A percentile compares a stretch with the other conserved stretches of the same genome.
These are phyloP conservation scores for Cosmopolites sordidus DNA, from an alignment of 2,888 invertebrate genomes.

Conservation along the genomic window DNA sequence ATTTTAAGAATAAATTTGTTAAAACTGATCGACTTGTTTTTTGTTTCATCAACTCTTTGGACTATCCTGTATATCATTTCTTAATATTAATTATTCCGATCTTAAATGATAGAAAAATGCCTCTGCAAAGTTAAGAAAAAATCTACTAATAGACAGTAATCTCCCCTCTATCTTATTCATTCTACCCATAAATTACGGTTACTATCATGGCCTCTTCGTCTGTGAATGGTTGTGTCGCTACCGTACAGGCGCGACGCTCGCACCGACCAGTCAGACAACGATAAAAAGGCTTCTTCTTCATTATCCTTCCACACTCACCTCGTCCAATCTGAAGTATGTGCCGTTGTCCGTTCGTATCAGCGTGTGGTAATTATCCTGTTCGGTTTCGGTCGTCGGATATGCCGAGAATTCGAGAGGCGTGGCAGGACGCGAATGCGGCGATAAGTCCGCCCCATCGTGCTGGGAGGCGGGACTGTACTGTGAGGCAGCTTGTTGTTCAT, in stretches of 20 bases:
- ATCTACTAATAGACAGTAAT: too few species aligned
- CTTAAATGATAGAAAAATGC: too few species aligned
- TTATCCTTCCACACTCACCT: constrained; percentile 32
- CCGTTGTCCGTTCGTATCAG: constrained; percentile 40
- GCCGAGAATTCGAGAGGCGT: constrained; percentile 43
- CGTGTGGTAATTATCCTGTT: constrained; percentile 38
- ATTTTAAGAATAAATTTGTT: too few species aligned
- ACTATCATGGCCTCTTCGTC: too few species aligned
- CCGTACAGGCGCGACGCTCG: too few species aligned
- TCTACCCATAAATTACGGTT: not conserved
- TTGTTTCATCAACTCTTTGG: too few species aligned
- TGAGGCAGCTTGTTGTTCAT: constrained; percentile 30
- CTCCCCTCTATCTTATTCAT: constrained; percentile 10
- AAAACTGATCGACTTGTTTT: too few species aligned
- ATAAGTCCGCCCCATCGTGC: constrained; percentile 44
- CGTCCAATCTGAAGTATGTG: constrained; percentile 38
- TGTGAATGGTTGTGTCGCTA: too few species aligned
- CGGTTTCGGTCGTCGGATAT: constrained; percentile 36
- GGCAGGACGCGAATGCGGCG: constrained; percentile 44
- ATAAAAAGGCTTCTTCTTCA: not conserved
- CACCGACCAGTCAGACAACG: not conserved
- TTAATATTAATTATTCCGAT: too few species aligned
- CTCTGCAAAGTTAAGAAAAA: too few species aligned
- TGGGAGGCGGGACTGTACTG: constrained; percentile 46
- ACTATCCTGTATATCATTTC: too few species aligned